Evolutionary conservation across 1,140 invertebrate species (phyloP).

Genomic region (Pomphorhynchus laevis): DNA sequence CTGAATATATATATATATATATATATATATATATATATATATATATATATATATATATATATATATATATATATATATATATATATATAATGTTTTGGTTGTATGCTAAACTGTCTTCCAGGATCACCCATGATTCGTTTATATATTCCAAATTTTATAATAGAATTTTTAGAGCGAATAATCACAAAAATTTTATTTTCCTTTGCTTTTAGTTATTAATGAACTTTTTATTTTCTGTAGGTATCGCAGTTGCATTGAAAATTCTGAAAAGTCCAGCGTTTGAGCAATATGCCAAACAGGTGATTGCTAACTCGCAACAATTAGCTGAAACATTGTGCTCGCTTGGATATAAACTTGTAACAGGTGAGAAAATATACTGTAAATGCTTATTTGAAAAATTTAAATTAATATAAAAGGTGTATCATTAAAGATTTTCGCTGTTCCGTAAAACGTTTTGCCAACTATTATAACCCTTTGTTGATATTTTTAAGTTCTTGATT

Average conservation of each 20-base stretch:
- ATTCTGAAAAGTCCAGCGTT: conserved; percentile 45
- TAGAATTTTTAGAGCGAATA: background rate
- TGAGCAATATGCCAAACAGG: conserved; percentile 45
- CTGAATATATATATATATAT: conserved; percentile 13
- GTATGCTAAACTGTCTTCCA: too few relatives aligned
- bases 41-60: background rate
- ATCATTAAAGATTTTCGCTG: too few relatives aligned
- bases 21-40: conserved; percentile 7
- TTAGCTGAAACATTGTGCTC: conserved; percentile 19
- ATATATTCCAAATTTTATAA: too few relatives aligned
- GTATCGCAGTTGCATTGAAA: conserved; percentile 54
- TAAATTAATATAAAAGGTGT: too few relatives aligned
- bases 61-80: background rate
- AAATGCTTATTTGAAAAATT: conserved; percentile 11
- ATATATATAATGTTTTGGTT: too few relatives aligned
- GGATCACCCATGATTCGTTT: too few relatives aligned
- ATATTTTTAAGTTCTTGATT: too few relatives aligned
- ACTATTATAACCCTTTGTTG: too few relatives aligned
- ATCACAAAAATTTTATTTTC: conserved; percentile 6
- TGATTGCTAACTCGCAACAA: conserved; percentile 24
- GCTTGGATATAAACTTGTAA: conserved; percentile 22
- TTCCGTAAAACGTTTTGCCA: too few relatives aligned
- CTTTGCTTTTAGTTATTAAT: conserved; percentile 1
- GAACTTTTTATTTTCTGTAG: conserved; percentile 21
- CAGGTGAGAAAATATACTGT: conserved; percentile 23